Base-by-base conservation (phyloP, 2,113 vertebrate species). In the Tetrax tetrax region DNA sequence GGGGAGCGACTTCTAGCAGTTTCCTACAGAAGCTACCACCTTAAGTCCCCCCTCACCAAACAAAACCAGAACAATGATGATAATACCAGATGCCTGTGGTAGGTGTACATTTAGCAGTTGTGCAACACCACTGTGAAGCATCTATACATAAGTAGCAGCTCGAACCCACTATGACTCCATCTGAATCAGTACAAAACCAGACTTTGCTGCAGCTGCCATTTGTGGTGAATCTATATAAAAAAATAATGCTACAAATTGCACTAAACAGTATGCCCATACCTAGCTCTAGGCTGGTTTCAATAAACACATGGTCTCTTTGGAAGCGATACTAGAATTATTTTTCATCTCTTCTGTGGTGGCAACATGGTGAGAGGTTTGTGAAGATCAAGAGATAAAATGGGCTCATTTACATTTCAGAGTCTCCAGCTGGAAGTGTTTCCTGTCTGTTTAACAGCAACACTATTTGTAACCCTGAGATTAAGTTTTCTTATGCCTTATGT, bases 351-450 rank as follows among this genome's bases (percentile, higher is more conserved):
- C 76, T 78, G 51, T 75, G 90, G 83, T 57, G 77, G 72, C 24
- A 92, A 79, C 60, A n/a, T 63, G 45, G 60, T 78, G 88, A 90
- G 83, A 96, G 64, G 41, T 95, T 95, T 96, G 93, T 90, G 90
- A 92, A 93, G 93, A 92, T 92, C 68, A 78, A 89, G 86, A 53
- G 80, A 92, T 95, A 90, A 94, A 91, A 93, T 41, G 24, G 29
- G 31, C 51, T 95, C 56, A 94, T 96, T 96, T 96, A 75, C 76
- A 96, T 96, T 96, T 96, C 92, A 95, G 82, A 96, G 88, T 43
- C 35, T 92, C 60, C 1, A 53, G 10, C 48, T 93, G 80, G 66
- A 95, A 94, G 48, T 86, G 83, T 80, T 87, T 94, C 72, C 80
- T 89, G 20, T 63, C 90, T 92, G 53, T 87, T 89, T 83, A 83